Conservation (phyloP, 2,888 invertebrate genomes). For the Ochlodes sylvanus region DNA sequence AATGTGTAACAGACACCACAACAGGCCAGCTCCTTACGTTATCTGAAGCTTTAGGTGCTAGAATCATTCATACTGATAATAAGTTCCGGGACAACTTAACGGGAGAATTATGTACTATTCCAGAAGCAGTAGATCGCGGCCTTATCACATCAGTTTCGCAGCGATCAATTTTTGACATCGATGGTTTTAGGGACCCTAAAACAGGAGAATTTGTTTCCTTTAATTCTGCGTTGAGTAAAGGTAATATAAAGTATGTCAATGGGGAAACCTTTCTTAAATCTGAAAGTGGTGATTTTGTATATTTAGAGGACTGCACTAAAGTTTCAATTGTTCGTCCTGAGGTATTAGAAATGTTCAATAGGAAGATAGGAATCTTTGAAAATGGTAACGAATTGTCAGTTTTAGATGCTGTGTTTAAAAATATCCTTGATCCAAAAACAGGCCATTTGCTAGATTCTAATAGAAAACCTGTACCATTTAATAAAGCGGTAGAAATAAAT, state of each 20-base stretch:
- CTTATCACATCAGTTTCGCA: slow-evolving; percentile 94
- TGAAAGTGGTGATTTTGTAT: slow-evolving; percentile 90
- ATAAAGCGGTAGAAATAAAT: slow-evolving; percentile 93
- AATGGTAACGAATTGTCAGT: slow-evolving; percentile 91
- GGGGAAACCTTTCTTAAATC: slow-evolving; percentile 90
- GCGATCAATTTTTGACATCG: slow-evolving; percentile 96
- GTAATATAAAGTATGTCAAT: slow-evolving; percentile 90
- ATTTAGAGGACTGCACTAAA: slow-evolving; percentile 92
- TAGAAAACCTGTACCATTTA: slow-evolving; percentile 90
- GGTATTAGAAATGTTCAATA: slow-evolving; percentile 93
- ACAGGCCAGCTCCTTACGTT: slow-evolving; percentile 93
- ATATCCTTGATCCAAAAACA: slow-evolving; percentile 94
- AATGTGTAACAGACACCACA: slow-evolving; percentile 93
- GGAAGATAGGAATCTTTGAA: slow-evolving; percentile 92
- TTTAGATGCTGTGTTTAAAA: slow-evolving; percentile 94
- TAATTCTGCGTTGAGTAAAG: slow-evolving; percentile 91
- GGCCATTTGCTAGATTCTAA: slow-evolving; percentile 93
- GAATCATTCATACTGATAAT: slow-evolving; percentile 91
- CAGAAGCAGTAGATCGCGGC: slow-evolving; percentile 95
- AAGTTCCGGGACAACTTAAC: slow-evolving; percentile 91
- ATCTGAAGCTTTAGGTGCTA: slow-evolving; percentile 92
- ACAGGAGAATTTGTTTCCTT: slow-evolving; percentile 93
- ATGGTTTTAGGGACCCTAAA: slow-evolving; percentile 93
- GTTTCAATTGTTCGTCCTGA: slow-evolving; percentile 92
- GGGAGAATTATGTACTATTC: slow-evolving; percentile 89